Evolutionary conservation across 2,888 invertebrate species (phyloP).

Genomic region (Leucoptera coffeella): DNA sequence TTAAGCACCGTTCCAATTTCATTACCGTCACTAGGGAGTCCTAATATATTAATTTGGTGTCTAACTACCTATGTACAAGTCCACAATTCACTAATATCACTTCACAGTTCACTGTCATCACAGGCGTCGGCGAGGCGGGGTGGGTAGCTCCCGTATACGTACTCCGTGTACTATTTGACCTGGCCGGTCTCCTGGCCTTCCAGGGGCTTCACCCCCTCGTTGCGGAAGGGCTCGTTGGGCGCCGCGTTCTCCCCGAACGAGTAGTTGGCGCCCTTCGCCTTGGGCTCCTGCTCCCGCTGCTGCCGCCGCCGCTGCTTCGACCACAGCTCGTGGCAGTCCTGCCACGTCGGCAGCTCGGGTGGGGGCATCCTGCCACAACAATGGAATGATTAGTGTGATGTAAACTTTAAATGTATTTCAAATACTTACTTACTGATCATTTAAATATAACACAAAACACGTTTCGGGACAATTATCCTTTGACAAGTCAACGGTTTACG

Average conservation of each 20-base stretch:
- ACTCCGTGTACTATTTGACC: conserved; percentile 33
- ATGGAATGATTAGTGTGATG: neutral
- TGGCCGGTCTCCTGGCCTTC: conserved; percentile 24
- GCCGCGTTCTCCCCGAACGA: conserved; percentile 11
- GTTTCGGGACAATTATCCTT: too few relatives aligned
- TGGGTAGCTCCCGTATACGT: too few relatives aligned
- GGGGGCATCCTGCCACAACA: conserved; percentile 81
- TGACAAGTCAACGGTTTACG: too few relatives aligned
- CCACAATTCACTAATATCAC: neutral
- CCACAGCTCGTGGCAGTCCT: conserved; percentile 99
- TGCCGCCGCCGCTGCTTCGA: conserved; percentile 90
- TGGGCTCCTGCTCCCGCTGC: conserved; percentile 58
- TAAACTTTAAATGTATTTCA: neutral
- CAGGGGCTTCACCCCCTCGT: conserved; percentile 17
- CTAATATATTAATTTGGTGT: too few relatives aligned
- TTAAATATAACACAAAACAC: too few relatives aligned
- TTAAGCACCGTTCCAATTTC: too few relatives aligned
- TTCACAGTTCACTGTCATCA: neutral
- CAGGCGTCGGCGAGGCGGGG: too few relatives aligned
- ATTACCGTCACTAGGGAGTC: too few relatives aligned
- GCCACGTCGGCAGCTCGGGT: conserved; percentile 86
- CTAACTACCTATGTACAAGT: conserved; percentile 4
- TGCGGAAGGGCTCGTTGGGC: conserved; percentile 14
- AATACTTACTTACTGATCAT: too few relatives aligned
- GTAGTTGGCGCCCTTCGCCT: conserved; percentile 6